These are phyloP conservation scores for Drosophila merina DNA, from an alignment of 2,888 invertebrate genomes.

Conservation along the genomic window DNA sequence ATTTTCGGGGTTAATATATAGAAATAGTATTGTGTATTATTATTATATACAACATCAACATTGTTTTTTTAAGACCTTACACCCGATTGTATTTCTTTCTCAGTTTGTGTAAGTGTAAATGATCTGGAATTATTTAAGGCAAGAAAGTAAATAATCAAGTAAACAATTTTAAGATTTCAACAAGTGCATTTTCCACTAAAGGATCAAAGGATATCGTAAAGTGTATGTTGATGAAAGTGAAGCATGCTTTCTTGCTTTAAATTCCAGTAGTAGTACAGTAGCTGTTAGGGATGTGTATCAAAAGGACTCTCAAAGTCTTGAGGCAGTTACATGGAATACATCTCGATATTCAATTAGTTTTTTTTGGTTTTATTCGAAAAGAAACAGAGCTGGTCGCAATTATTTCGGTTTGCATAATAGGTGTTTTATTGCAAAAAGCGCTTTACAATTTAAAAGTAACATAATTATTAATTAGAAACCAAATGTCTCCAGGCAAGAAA, in stretches of 20 bases:
- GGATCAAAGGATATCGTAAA: not conserved
- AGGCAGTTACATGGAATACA: not conserved
- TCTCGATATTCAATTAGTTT: not conserved
- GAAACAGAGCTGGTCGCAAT: constrained; percentile 68
- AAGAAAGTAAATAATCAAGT: constrained; percentile 10
- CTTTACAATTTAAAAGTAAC: constrained; percentile 81
- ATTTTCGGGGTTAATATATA: not conserved
- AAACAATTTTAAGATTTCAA: not conserved
- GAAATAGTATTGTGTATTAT: too few relatives aligned
- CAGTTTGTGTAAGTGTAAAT: constrained; percentile 19
- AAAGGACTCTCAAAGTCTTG: too few relatives aligned
- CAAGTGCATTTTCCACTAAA: not conserved
- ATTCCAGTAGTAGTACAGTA: not conserved
- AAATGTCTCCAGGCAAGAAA: constrained; percentile 68
- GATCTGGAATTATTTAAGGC: constrained; percentile 19
- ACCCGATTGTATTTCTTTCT: not conserved
- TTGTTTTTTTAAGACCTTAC: too few relatives aligned
- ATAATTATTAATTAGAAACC: constrained; percentile 55
- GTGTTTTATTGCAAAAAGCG: constrained; percentile 84
- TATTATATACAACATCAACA: not conserved
- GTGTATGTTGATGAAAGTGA: not conserved
- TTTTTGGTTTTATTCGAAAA: constrained; percentile 52
- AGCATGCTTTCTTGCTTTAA: constrained; percentile 11
- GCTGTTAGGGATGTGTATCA: not conserved
- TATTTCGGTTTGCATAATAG: constrained; percentile 81